Evolutionary conservation across 2,113 vertebrate genomes (phyloP).

Genomic region (Bufo bufo): DNA sequence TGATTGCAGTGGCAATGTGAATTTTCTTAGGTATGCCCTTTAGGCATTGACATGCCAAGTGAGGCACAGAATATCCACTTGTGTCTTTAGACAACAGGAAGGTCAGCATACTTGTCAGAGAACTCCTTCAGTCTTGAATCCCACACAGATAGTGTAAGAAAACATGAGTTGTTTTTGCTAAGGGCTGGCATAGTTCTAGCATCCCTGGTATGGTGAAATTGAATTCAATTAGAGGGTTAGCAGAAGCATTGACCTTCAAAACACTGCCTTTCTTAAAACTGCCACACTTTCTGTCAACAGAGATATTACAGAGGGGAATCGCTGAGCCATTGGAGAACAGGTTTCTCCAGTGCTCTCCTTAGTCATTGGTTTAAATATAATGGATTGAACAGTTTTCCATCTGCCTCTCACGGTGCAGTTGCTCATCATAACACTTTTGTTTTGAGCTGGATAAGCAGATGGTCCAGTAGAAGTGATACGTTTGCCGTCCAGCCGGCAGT

Average conservation of each 20-base stretch:
- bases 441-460: background rate
- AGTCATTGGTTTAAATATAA: constrained; percentile 34
- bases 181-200: constrained; percentile 51
- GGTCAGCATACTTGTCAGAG: constrained; percentile 53
- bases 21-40: constrained; percentile 49
- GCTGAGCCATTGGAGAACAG: constrained; percentile 23
- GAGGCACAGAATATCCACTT: constrained; percentile 48
- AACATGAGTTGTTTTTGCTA: constrained; percentile 49
- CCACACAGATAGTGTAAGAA: constrained; percentile 45
- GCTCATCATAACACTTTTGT: background rate
- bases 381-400: background rate
- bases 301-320: constrained; percentile 41
- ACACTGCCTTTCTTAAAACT: constrained; percentile 52
- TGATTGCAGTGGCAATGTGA: constrained; percentile 21
- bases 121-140: constrained; percentile 54
- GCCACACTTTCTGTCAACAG: constrained; percentile 21
- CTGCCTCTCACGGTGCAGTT: background rate
- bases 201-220: constrained; percentile 49
- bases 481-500: background rate
- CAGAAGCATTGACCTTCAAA: constrained; percentile 54
- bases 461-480: background rate
- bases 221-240: constrained; percentile 59
- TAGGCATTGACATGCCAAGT: constrained; percentile 37
- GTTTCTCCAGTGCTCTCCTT: constrained; percentile 13
- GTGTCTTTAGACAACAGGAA: constrained; percentile 53